These are phyloP conservation scores for Reinhardtius hippoglossoides DNA, from an alignment of 2,113 vertebrate species.

Conservation along the genomic window DNA sequence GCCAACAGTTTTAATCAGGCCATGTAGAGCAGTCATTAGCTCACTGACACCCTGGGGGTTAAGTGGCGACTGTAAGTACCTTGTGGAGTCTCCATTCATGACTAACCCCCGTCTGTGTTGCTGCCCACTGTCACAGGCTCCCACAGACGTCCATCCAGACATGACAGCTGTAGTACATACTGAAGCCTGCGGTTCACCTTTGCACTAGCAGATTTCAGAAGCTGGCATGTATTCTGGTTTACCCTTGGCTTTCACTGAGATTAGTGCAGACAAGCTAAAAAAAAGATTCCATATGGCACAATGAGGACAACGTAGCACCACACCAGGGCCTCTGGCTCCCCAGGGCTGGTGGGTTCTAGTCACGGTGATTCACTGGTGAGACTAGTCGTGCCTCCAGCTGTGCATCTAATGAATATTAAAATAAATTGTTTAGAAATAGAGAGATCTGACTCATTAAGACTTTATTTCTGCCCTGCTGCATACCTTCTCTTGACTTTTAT, in stretches of 20 bases:
- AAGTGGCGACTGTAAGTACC: constrained; percentile 12
- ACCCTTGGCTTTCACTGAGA: constrained; percentile 15
- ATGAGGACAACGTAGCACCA: constrained; percentile 37
- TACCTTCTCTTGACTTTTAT: constrained; percentile 42
- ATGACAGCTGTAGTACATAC: constrained; percentile 57
- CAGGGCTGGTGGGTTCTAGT: constrained; percentile 15
- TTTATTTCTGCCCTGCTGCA: neutral
- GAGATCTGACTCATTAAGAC: constrained; percentile 26
- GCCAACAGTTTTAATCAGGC: neutral
- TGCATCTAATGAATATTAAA: constrained; percentile 46
- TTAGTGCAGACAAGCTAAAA: constrained; percentile 40
- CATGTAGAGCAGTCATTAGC: constrained; percentile 59
- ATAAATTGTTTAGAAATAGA: constrained; percentile 12
- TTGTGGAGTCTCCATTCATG: constrained; percentile 30
- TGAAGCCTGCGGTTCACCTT: constrained; percentile 53
- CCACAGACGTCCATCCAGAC: constrained; percentile 23
- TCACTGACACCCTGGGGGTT: constrained; percentile 46
- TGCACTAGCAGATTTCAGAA: constrained; percentile 39
- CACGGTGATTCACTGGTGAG: constrained; percentile 46
- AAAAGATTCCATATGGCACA: constrained; percentile 58
- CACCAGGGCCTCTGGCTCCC: constrained; percentile 14
- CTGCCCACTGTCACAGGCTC: constrained; percentile 39
- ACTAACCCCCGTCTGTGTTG: constrained; percentile 18
- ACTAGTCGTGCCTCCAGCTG: constrained; percentile 23
- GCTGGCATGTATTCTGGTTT: constrained; percentile 25